Evolutionary conservation across 1,140 invertebrate species (phyloP).

Genomic region (Protaetia brevitarsis): DNA sequence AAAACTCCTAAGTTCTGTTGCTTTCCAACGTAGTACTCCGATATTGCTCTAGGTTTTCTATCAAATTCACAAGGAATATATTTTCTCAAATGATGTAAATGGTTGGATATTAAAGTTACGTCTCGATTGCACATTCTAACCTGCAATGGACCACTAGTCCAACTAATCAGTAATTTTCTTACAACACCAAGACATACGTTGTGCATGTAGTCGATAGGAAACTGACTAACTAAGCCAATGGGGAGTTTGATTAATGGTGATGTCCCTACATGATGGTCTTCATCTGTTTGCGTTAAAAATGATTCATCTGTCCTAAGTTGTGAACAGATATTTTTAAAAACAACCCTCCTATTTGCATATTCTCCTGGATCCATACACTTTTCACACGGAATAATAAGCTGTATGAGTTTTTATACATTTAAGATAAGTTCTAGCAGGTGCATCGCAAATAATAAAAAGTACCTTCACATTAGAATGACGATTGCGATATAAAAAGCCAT

Average conservation of each 20-base stretch:
- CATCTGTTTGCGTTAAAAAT: not conserved
- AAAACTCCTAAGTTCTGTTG: too few species aligned
- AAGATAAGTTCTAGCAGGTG: conserved; percentile 31
- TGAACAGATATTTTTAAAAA: conserved; percentile 24
- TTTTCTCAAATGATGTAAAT: too few species aligned
- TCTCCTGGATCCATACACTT: conserved; percentile 26
- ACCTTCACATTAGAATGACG: too few species aligned
- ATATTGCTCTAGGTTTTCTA: too few species aligned
- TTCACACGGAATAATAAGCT: conserved; percentile 28
- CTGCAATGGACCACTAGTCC: not conserved
- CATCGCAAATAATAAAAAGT: conserved; percentile 35
- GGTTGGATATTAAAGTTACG: too few species aligned
- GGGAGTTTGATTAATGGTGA: not conserved
- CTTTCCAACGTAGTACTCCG: too few species aligned
- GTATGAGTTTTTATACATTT: conserved; percentile 25
- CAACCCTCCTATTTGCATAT: conserved; percentile 20
- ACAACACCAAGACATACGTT: not conserved
- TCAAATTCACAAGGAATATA: too few species aligned
- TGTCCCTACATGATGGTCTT: not conserved
- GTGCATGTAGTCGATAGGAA: not conserved
- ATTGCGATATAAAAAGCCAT: too few species aligned
- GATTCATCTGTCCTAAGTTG: conserved; percentile 24
- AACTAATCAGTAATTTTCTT: not conserved
- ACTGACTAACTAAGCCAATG: not conserved
- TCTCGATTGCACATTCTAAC: too few species aligned